phyloP scores from a whole-genome alignment of 92 coral and sea anemone species.

The Plumapathes pennacea region DNA sequence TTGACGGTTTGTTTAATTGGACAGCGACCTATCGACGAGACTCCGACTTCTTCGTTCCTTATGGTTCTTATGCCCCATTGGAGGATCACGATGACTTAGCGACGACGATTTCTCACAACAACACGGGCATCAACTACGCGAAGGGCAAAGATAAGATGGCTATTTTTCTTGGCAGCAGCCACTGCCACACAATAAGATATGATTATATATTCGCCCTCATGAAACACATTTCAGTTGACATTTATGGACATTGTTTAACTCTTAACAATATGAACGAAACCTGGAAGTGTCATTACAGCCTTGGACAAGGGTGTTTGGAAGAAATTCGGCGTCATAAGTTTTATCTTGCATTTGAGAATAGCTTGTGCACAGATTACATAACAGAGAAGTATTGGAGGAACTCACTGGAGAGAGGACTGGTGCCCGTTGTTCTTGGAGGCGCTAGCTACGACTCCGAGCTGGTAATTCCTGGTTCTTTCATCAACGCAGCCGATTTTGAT shows the following conservation, averaged over 20 bases:
- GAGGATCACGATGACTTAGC: too few species aligned
- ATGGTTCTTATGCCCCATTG: constrained; percentile 16
- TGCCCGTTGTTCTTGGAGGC: constrained; percentile 62
- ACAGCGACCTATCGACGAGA: constrained; percentile 14
- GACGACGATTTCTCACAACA: too few species aligned
- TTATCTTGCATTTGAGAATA: constrained; percentile 63
- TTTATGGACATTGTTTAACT: constrained; percentile 3
- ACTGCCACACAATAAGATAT: not conserved
- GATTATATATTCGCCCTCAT: constrained; percentile 4
- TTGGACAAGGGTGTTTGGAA: constrained; percentile 10
- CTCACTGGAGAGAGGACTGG: constrained; percentile 14
- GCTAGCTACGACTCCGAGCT: constrained; percentile 27
- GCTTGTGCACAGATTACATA: constrained; percentile 54
- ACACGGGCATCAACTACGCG: constrained; percentile 14
- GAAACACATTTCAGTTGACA: constrained; percentile 1
- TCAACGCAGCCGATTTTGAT: constrained; percentile 57
- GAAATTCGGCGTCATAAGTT: constrained; percentile 48
- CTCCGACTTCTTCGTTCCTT: constrained; percentile 15
- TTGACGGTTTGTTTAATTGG: constrained; percentile 10
- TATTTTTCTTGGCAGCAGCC: constrained; percentile 9
- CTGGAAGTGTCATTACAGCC: not conserved
- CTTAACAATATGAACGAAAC: not conserved
- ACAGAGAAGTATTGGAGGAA: constrained; percentile 68
- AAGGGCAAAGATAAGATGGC: constrained; percentile 12
- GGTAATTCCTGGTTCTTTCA: constrained; percentile 68